Conservation (phyloP, 2,888 invertebrate species). For the Stenodera caucasica region DNA sequence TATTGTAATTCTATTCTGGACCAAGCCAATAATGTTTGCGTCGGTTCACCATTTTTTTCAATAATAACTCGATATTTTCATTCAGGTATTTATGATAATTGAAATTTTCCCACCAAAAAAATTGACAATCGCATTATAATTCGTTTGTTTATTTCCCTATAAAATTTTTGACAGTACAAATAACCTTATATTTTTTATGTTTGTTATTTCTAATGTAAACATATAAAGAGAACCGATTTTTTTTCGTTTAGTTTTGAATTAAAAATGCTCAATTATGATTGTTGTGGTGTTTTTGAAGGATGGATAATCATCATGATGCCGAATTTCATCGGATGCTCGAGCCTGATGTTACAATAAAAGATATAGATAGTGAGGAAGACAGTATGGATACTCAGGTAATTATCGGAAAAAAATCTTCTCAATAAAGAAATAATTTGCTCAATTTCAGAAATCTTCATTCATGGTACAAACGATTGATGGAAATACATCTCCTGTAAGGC, state of each 20-base stretch:
- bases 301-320: neutral
- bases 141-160: conserved; percentile 46
- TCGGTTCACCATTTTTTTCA: conserved; percentile 15
- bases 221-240: neutral
- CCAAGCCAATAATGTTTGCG: conserved; percentile 26
- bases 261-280: neutral
- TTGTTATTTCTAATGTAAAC: neutral
- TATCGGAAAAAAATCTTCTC: neutral
- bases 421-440: neutral
- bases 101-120: conserved; percentile 7
- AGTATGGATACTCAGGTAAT: neutral
- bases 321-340: conserved; percentile 14
- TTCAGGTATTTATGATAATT: neutral
- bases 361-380: conserved; percentile 21
- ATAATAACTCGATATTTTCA: conserved; percentile 13
- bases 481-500: conserved; percentile 31
- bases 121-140: conserved; percentile 27
- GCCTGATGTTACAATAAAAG: conserved; percentile 27
- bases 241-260: neutral
- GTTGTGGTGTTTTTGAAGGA: neutral
- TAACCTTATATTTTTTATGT: neutral
- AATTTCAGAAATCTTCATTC: neutral
- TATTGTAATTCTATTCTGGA: conserved; percentile 43
- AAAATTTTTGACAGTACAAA: conserved; percentile 44
- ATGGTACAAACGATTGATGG: conserved; percentile 24